A percentile compares a stretch with the other conserved stretches of the same genome.
Conservation (phyloP, 2,888 invertebrate genomes). For the Caenorhabditis sp. region DNA sequence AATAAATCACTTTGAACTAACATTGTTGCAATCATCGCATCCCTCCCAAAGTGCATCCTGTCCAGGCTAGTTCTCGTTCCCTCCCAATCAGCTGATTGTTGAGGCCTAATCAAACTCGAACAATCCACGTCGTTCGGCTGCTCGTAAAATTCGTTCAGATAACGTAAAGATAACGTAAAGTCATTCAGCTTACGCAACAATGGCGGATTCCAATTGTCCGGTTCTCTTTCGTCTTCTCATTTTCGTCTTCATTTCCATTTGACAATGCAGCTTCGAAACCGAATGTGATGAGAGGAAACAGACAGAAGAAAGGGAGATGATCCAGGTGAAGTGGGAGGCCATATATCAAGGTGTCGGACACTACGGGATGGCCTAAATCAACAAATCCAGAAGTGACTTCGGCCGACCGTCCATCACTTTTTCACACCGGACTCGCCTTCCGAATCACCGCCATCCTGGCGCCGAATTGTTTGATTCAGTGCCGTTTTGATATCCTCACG, state of each 20-base stretch:
- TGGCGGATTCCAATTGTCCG: conserved; percentile 23
- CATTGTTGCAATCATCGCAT: conserved; percentile 42
- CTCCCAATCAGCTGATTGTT: conserved; percentile 23
- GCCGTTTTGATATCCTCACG: conserved; percentile 47
- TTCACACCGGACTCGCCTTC: conserved; percentile 44
- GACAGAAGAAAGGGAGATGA: conserved; percentile 8
- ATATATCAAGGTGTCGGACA: conserved; percentile 44
- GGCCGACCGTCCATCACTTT: conserved; percentile 10
- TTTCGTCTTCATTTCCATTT: neutral
- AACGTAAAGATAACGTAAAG: conserved; percentile 13
- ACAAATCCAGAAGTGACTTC: conserved; percentile 39
- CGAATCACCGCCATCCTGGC: conserved; percentile 39
- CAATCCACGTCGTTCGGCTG: neutral
- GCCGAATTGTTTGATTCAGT: conserved; percentile 44
- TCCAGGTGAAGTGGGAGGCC: conserved; percentile 4
- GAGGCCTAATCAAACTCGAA: conserved; percentile 6
- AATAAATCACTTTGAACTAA: conserved; percentile 52
- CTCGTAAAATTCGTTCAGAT: conserved; percentile 20
- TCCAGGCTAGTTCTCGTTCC: conserved; percentile 20
- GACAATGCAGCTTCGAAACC: conserved; percentile 16
- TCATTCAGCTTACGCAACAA: conserved; percentile 29
- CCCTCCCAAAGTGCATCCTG: conserved; percentile 23
- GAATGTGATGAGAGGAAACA: conserved; percentile 10
- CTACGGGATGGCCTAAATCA: conserved; percentile 35
- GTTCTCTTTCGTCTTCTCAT: conserved; percentile 8